These are phyloP conservation scores for Adineta ricciae DNA, from an alignment of 2,888 invertebrate genomes.

Conservation along the genomic window DNA sequence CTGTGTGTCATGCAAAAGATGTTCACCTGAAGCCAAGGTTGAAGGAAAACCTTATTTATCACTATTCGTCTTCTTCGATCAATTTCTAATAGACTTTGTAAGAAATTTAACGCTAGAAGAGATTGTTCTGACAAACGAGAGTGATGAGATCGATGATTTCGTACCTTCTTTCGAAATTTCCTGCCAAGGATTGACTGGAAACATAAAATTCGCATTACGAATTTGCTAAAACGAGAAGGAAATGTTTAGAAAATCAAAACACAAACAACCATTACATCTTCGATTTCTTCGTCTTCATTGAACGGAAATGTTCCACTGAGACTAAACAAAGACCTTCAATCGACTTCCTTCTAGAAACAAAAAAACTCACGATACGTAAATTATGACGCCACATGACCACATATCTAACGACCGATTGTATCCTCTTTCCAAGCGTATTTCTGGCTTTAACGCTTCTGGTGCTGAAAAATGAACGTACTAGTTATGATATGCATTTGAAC, in stretches of 20 bases:
- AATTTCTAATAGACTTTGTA: constrained; percentile 37
- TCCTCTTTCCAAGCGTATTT: constrained; percentile 91
- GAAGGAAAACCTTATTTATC: too few relatives aligned
- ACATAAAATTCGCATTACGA: constrained; percentile 99
- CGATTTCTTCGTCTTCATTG: too few relatives aligned
- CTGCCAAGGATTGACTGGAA: constrained; percentile 92
- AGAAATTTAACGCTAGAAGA: constrained; percentile 38
- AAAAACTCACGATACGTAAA: too few relatives aligned
- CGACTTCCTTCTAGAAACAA: too few relatives aligned
- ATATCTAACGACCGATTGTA: constrained; percentile 96
- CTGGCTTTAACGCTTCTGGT: constrained; percentile 56
- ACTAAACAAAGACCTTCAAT: too few relatives aligned
- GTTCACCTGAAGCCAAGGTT: too few relatives aligned
- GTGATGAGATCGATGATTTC: background rate
- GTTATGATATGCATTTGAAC: background rate
- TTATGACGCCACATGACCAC: constrained; percentile 99
- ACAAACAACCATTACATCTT: constrained; percentile 52
- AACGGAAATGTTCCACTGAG: constrained; percentile 97
- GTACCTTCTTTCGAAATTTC: constrained; percentile 81
- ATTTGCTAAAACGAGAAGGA: constrained; percentile 59
- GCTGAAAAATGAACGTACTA: constrained; percentile 56
- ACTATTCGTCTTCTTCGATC: constrained; percentile 37
- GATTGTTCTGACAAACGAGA: background rate
- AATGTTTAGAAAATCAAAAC: background rate
- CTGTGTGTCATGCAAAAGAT: background rate